Evolutionary conservation across 2,797 vertebrate genomes (phyloP).

Genomic region (Denticeps clupeoides): DNA sequence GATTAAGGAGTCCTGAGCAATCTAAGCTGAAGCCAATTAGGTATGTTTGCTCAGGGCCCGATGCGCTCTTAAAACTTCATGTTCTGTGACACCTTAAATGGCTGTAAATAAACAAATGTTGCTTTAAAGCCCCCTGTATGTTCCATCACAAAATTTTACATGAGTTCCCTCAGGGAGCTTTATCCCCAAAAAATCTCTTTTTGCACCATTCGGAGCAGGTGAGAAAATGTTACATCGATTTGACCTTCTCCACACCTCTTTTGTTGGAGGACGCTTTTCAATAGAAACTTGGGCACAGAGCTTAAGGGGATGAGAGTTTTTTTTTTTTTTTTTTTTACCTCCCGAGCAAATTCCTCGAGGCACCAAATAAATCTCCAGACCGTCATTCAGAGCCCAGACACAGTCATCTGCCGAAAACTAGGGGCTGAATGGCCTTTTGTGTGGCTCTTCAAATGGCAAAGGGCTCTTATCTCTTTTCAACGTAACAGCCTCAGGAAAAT

Average conservation of each 20-base stretch:
- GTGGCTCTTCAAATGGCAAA: constrained; percentile 3
- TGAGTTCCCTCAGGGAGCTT: too few relatives aligned
- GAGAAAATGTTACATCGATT: constrained; percentile 19
- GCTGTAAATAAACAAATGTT: too few relatives aligned
- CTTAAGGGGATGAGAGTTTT: background rate
- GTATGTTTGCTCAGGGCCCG: too few relatives aligned
- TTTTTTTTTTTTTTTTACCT: background rate
- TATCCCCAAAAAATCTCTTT: background rate
- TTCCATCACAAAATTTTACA: too few relatives aligned
- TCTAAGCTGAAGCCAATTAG: too few relatives aligned
- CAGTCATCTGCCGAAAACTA: background rate
- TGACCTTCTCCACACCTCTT: constrained; percentile 6
- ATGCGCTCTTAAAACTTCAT: too few relatives aligned
- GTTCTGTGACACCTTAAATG: too few relatives aligned
- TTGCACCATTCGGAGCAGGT: constrained; percentile 11
- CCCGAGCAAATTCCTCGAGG: background rate
- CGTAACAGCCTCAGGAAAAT: constrained; percentile 4
- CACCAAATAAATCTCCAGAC: background rate
- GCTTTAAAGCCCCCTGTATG: too few relatives aligned
- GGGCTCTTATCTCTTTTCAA: constrained; percentile 9
- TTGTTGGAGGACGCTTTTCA: constrained; percentile 22
- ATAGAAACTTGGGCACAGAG: background rate
- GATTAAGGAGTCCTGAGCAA: too few relatives aligned
- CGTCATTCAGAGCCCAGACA: background rate
- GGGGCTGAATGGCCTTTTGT: background rate